Percentiles rank a stretch among this genome's conserved stretches.
phyloP scores from a whole-genome alignment of 2,797 vertebrate species.

The Clarias laeviceps region DNA sequence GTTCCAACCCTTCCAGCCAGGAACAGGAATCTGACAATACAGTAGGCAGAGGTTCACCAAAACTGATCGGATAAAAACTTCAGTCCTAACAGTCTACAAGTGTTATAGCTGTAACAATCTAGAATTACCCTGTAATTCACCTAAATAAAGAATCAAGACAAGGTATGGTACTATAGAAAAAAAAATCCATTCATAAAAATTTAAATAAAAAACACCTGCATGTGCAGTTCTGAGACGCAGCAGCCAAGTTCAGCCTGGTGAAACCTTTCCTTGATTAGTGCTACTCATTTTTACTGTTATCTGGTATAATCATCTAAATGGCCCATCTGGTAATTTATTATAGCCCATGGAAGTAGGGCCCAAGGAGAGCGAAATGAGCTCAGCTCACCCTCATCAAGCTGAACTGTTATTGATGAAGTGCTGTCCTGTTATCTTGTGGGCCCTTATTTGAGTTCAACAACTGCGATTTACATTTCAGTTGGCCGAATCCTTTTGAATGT shows the following conservation, averaged over 20 bases:
- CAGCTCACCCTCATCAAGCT: constrained; percentile 59
- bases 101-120: background rate
- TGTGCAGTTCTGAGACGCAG: background rate
- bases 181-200: background rate
- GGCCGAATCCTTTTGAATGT: constrained; percentile 91
- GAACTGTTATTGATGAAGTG: constrained; percentile 77
- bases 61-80: background rate
- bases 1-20: background rate
- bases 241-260: background rate
- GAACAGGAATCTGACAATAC: background rate
- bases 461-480: constrained; percentile 95
- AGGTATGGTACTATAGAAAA: background rate
- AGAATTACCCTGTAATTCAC: background rate
- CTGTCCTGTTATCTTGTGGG: constrained; percentile 83
- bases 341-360: constrained; percentile 70
- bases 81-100: background rate
- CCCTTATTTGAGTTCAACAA: constrained; percentile 92
- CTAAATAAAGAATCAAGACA: background rate
- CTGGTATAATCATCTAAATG: constrained; percentile 57
- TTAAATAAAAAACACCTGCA: background rate
- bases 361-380: constrained; percentile 75
- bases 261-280: background rate
- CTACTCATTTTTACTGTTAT: constrained; percentile 5
- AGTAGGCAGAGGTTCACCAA: too few relatives aligned
- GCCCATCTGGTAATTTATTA: constrained; percentile 77